Evolutionary conservation across 2,888 invertebrate species (phyloP), one percentile per base, ranked within the genome.

Genomic region (Schizotus pectinicornis): DNA sequence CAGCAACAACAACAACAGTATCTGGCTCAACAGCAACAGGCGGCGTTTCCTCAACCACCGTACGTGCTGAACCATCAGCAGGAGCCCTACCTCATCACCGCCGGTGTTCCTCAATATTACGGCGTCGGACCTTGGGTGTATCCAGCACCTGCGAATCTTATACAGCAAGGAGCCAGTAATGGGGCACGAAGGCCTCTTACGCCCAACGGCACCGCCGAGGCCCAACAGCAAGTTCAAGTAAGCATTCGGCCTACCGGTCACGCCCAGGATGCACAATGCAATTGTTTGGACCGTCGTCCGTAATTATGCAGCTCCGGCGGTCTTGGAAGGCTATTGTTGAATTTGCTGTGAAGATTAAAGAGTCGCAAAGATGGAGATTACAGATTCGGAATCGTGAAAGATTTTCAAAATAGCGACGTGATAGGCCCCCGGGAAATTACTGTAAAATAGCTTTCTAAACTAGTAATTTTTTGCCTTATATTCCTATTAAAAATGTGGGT

Each of bases 91-190:
- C 84, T 94, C 75, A 89, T 91, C 74, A 88, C 93, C 75, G 85
- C 91, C 78, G 85, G 90, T 79, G 86, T 95, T 72, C 94, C 94
- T 49, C 95, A 94, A 74, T 96, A 97, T 83, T 96, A 96, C 80
- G 92, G 93, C 56, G 91, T 95, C 66, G 90, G 89, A 46, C 95
- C 95, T 31, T 96, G 96, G 94, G 92, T 96, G 74, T 96, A 96
- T 82, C 94, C 95, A 37, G 75, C 76, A 47, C 74, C 76, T n/a
- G 88, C 91, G 41, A 88, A 89, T 76, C 82, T 89, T 69, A 85
- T 89, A 74, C 89, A 89, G 68, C 88, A 88, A 72, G 83, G 84
- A 64, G 83, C 85, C 69, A 82, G 85, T 75, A 77, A 82, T 76
- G 80, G 83, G 70, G 89, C 89, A 70, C 84, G 92, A 63, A 84